Conservation (phyloP, 2,888 invertebrate genomes). For the Phorcus lineatus region DNA sequence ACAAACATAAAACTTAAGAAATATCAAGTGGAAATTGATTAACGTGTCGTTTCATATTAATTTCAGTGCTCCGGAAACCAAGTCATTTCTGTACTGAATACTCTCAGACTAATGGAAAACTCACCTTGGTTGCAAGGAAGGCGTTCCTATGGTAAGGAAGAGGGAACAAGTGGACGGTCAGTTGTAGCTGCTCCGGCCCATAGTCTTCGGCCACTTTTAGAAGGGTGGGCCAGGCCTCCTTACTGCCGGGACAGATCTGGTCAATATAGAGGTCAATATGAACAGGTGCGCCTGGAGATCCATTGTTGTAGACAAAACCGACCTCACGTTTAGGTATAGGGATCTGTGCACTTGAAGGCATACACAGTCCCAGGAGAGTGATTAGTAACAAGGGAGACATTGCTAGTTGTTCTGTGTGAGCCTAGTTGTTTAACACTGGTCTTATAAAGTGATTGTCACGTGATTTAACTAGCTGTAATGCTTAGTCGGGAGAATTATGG, state of each 20-base stretch:
- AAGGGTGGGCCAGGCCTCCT: conserved; percentile 51
- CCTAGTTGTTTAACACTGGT: too few species aligned
- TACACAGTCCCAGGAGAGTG: neutral
- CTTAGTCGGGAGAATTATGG: too few species aligned
- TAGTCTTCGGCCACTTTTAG: conserved; percentile 60
- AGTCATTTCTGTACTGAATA: too few species aligned
- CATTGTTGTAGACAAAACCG: conserved; percentile 58
- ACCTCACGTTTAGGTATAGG: conserved; percentile 57
- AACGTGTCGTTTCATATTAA: too few species aligned
- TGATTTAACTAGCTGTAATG: too few species aligned
- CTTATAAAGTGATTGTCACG: too few species aligned
- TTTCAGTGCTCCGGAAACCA: too few species aligned
- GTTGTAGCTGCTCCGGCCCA: conserved; percentile 47
- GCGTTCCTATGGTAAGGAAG: conserved; percentile 68
- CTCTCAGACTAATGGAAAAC: too few species aligned
- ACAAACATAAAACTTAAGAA: too few species aligned
- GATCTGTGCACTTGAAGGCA: conserved; percentile 33
- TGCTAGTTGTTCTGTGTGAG: too few species aligned
- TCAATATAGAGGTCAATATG: conserved; percentile 63
- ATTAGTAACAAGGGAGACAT: too few species aligned
- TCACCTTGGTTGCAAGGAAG: conserved; percentile 60
- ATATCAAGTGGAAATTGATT: too few species aligned
- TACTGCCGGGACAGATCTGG: conserved; percentile 65
- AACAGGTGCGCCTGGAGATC: conserved; percentile 47
- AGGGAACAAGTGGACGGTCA: conserved; percentile 62